Evolutionary conservation across 2,113 vertebrate genomes (phyloP).

Genomic region (Tautogolabrus adspersus): DNA sequence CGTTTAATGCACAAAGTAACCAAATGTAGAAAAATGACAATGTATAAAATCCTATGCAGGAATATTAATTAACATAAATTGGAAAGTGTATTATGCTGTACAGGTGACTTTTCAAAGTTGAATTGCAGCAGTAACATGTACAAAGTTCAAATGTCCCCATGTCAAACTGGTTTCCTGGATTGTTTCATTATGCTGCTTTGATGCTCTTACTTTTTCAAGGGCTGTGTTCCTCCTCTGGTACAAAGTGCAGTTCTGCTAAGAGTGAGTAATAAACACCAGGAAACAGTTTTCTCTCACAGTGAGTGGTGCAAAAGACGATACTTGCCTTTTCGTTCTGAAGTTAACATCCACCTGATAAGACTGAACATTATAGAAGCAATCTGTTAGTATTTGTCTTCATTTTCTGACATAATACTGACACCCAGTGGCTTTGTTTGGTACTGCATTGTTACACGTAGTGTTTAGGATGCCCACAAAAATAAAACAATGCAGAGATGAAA

Average conservation of each 20-base stretch:
- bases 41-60: constrained; percentile 96
- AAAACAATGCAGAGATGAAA: background rate
- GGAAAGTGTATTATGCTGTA: constrained; percentile 96
- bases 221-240: constrained; percentile 91
- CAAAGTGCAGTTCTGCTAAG: constrained; percentile 88
- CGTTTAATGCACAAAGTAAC: constrained; percentile 90
- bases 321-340: background rate
- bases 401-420: constrained; percentile 71
- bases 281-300: constrained; percentile 55
- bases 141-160: constrained; percentile 88
- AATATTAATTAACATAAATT: constrained; percentile 91
- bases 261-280: constrained; percentile 82
- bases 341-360: background rate
- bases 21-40: constrained; percentile 91
- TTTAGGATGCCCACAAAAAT: background rate
- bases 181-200: constrained; percentile 94
- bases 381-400: background rate
- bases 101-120: constrained; percentile 91
- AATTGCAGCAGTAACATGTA: constrained; percentile 94
- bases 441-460: constrained; percentile 6
- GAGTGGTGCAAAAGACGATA: constrained; percentile 16
- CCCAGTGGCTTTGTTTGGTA: constrained; percentile 65
- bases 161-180: constrained; percentile 90
- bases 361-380: background rate
- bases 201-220: constrained; percentile 92